Evolutionary conservation across 2,888 invertebrate genomes (phyloP), one percentile per base, ranked within the genome.

Genomic region (Apodemia duryi): DNA sequence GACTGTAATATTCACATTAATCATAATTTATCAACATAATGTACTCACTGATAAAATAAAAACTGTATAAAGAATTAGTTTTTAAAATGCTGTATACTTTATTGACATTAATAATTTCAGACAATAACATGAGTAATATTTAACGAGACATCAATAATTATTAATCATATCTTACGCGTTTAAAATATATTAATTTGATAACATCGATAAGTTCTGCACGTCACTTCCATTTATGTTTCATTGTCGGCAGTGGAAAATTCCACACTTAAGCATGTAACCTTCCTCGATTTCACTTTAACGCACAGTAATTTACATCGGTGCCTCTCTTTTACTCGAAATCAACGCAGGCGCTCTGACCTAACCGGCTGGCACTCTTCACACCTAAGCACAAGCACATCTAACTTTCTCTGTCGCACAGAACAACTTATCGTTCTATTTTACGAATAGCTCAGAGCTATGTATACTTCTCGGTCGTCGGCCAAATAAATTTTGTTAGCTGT

Each of bases 211-310:
- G 60, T 68, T 68, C 52, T 76, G 69, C 69, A 70, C 75, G 67
- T 80, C 81, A 79, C 79, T 81, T 79, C 80, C 84, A 81, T 85
- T 88, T 84, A 88, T 84, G 86, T 90, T 90, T 88, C 90, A 91
- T 91, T 91, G 91, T 91, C 84, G 85, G 82, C 88, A 86, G 87
- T 91, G 91, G 91, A 91, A 91, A 91, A 85, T 91, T 91, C 91
- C 91, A 90, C 86, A 80, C 75, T 84, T 81, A 85, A 88, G 87
- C 88, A 89, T 88, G 90, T 88, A 89, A 91, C 85, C 84, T 83
- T 89, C 81, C 75, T 75, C 77, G 70, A 72, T 70, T 74, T 85
- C 79, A 70, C 75, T 91, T 85, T 75, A 72, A 76, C 90, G 68
- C 68, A 64, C 29, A 35, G 62, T 66, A 72, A 72, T 75, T 72